Percentiles rank a stretch among this genome's conserved stretches.
Conservation (phyloP, 92 coral and sea anemone species). For the Phenganax marumi region DNA sequence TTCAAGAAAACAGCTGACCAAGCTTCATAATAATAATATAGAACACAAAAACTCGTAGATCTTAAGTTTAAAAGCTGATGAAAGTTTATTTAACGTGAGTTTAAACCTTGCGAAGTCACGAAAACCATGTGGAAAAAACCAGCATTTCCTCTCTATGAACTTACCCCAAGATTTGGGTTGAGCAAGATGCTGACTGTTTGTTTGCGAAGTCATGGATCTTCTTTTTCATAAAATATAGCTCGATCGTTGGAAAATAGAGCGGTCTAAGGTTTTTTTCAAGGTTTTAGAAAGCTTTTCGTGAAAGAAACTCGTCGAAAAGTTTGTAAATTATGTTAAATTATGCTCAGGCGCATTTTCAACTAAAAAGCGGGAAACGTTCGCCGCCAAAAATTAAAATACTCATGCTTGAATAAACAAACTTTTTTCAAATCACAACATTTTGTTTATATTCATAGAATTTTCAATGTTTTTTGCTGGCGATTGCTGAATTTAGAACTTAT, state of each 20-base stretch:
- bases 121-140: neutral
- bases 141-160: constrained; percentile 5
- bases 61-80: neutral
- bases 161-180: constrained; percentile 99
- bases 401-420: too few relatives aligned
- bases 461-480: neutral
- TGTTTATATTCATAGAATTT: neutral
- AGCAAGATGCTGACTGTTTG: constrained; percentile 80
- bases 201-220: constrained; percentile 77
- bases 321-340: neutral
- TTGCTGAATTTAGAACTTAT: neutral
- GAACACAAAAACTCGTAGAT: neutral
- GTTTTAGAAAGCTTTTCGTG: neutral
- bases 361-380: constrained; percentile 16
- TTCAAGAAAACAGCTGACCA: neutral
- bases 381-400: neutral
- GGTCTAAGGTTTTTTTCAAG: neutral
- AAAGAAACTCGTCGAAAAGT: neutral
- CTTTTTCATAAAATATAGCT: neutral
- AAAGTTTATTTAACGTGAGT: neutral
- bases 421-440: too few relatives aligned
- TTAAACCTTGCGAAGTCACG: neutral
- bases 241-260: neutral
- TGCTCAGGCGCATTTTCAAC: neutral
- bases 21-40: neutral